Evolutionary conservation across 2,113 vertebrate genomes (phyloP).

Genomic region (Choloepus hoffmanni): DNA sequence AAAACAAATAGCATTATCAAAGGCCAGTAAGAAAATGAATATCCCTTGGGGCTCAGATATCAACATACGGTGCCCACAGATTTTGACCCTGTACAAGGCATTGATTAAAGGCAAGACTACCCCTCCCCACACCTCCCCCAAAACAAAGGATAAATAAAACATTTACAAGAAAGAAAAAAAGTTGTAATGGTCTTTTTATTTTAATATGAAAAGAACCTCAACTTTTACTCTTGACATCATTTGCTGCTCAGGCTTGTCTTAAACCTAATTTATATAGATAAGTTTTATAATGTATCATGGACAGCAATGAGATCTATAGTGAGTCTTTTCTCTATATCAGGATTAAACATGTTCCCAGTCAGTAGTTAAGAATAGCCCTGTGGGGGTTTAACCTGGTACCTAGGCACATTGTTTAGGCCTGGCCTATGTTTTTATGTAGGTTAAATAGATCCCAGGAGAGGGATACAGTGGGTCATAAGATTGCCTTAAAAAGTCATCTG

Average conservation of each 20-base stretch:
- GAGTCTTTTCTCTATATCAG: neutral
- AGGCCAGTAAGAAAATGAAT: conserved; percentile 28
- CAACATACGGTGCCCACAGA: neutral
- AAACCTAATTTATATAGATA: conserved; percentile 48
- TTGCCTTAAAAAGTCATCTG: conserved; percentile 57
- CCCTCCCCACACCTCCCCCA: neutral
- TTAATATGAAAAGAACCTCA: conserved; percentile 47
- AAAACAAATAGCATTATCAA: conserved; percentile 56
- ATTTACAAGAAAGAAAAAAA: conserved; percentile 24
- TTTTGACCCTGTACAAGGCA: neutral
- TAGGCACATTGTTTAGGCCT: neutral
- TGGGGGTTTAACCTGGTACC: conserved; percentile 39
- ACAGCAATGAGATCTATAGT: conserved; percentile 11
- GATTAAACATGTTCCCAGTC: neutral
- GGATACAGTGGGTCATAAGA: conserved; percentile 31
- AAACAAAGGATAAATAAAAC: neutral
- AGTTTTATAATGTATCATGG: conserved; percentile 39
- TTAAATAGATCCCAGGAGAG: conserved; percentile 47
- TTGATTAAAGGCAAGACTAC: neutral
- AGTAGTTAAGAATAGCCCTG: conserved; percentile 4
- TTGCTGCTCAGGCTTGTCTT: conserved; percentile 14
- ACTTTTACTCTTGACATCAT: neutral
- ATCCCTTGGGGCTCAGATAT: neutral
- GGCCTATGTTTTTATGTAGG: conserved; percentile 46
- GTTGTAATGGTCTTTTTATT: neutral